A percentile compares a stretch with the other conserved stretches of the same genome.
phyloP scores from a whole-genome alignment of 2,797 vertebrate species.

The Arrhamphus sclerolepis region DNA sequence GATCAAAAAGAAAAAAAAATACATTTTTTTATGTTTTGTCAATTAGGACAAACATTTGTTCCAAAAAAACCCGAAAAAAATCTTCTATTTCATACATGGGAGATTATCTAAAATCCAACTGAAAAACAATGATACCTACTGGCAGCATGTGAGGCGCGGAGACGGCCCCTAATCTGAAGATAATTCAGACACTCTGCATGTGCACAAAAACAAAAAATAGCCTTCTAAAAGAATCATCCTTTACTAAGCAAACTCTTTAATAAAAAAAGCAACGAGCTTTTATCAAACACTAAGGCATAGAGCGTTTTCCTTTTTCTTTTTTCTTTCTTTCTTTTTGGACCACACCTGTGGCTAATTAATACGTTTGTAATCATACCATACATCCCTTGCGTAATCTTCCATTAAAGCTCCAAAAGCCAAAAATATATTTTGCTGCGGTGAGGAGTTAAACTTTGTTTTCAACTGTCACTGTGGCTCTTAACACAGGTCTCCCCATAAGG shows the following conservation, averaged over 20 bases:
- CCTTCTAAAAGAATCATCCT: no score
- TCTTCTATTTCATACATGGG: slow-evolving; percentile 1
- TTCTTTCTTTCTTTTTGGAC: no score
- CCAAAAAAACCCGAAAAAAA: no score
- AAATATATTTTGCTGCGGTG: slow-evolving; percentile 52
- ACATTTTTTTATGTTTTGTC: neutral
- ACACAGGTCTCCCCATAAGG: slow-evolving; percentile 98
- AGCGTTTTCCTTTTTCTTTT: no score
- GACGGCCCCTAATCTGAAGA: slow-evolving; percentile 77
- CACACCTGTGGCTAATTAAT: slow-evolving; percentile 59
- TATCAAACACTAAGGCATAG: slow-evolving; percentile 1
- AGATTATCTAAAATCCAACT: slow-evolving; percentile 22
- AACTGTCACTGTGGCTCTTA: slow-evolving; percentile 78
- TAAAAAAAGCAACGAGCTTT: neutral
- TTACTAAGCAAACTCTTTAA: no score
- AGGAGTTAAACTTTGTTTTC: slow-evolving; percentile 90
- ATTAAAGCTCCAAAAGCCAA: neutral
- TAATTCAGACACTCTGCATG: slow-evolving; percentile 65
- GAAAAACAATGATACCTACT: slow-evolving; percentile 24
- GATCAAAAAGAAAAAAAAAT: neutral
- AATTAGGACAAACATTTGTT: slow-evolving; percentile 3
- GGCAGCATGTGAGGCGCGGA: slow-evolving; percentile 68
- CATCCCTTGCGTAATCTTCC: no score
- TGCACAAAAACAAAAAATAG: neutral
- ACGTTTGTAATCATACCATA: slow-evolving; percentile 2